Percentiles rank a stretch among this genome's conserved stretches.
phyloP scores from a whole-genome alignment of 2,888 invertebrate species.

The Lymantria dispar region DNA sequence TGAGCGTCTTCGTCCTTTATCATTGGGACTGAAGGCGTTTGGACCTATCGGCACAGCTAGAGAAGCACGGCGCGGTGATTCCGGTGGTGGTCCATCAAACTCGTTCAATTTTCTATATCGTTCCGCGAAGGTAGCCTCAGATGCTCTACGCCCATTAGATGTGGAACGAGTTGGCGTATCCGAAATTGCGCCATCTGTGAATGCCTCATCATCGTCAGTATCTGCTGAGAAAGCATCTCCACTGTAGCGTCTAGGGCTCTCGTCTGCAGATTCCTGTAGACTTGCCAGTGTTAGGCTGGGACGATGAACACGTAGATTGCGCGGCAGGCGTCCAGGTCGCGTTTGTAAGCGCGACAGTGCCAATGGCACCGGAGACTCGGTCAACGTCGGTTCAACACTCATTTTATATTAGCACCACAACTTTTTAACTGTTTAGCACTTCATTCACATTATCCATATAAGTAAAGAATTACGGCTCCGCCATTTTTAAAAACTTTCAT shows the following conservation, averaged over 20 bases:
- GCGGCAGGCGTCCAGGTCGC: conserved; percentile 54
- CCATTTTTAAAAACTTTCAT: conserved; percentile 49
- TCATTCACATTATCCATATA: conserved; percentile 32
- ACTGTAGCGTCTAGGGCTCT: conserved; percentile 68
- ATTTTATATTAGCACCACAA: conserved; percentile 52
- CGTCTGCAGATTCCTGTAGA: conserved; percentile 70
- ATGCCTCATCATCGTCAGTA: conserved; percentile 69
- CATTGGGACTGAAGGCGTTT: conserved; percentile 59
- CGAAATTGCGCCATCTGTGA: conserved; percentile 52
- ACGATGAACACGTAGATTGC: conserved; percentile 62
- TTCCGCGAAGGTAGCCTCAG: conserved; percentile 73
- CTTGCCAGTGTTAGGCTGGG: conserved; percentile 74
- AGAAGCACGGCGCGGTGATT: conserved; percentile 71
- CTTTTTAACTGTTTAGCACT: conserved; percentile 47
- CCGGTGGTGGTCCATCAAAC: conserved; percentile 68
- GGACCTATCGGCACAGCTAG: conserved; percentile 63
- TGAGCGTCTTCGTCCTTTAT: conserved; percentile 84
- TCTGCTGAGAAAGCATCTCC: conserved; percentile 62
- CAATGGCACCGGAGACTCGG: conserved; percentile 76
- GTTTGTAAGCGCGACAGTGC: conserved; percentile 69
- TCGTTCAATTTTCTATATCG: conserved; percentile 72
- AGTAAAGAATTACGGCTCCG: conserved; percentile 52
- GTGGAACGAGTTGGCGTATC: conserved; percentile 48
- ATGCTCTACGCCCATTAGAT: conserved; percentile 70
- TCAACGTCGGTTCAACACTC: conserved; percentile 74